phyloP scores from a whole-genome alignment of 2,113 vertebrate species.

The Zosterops japonicus region DNA sequence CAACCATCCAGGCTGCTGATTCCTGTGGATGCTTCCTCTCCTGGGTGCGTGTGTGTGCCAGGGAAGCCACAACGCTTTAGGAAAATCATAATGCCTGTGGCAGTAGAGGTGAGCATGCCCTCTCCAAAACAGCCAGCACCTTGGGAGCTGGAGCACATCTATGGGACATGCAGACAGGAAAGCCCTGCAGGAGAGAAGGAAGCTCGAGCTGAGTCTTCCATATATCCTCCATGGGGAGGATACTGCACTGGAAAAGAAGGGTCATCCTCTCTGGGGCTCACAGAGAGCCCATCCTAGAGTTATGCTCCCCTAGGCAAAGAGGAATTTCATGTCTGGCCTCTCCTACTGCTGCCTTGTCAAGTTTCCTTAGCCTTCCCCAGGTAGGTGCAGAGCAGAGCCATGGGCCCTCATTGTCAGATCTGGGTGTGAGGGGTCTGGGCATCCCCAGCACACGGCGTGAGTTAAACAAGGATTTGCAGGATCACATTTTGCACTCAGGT shows the following conservation, averaged over 20 bases:
- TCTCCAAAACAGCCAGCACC: not conserved
- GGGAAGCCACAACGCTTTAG: not conserved
- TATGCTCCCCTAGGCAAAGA: not conserved
- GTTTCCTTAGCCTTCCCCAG: not conserved
- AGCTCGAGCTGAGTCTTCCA: not conserved
- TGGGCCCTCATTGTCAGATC: not conserved
- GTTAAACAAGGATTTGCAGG: not conserved
- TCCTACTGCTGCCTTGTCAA: not conserved
- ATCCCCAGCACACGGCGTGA: not conserved
- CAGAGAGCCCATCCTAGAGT: not conserved
- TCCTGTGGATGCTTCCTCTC: not conserved
- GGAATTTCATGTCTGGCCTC: not conserved
- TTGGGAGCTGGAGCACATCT: not conserved
- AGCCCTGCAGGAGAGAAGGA: not conserved
- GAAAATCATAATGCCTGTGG: not conserved
- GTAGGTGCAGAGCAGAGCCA: not conserved
- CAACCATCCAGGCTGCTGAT: not conserved
- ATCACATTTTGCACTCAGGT: not conserved
- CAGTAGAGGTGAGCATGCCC: conserved; percentile 10
- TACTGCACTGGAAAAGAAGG: not conserved
- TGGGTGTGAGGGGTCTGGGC: not conserved
- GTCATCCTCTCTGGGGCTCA: not conserved
- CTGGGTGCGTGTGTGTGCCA: fast-evolving
- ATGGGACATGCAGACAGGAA: conserved; percentile 10
- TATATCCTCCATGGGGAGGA: not conserved